Conservation (phyloP, 2,113 vertebrate species). For the Hippocampus mohnikei region DNA sequence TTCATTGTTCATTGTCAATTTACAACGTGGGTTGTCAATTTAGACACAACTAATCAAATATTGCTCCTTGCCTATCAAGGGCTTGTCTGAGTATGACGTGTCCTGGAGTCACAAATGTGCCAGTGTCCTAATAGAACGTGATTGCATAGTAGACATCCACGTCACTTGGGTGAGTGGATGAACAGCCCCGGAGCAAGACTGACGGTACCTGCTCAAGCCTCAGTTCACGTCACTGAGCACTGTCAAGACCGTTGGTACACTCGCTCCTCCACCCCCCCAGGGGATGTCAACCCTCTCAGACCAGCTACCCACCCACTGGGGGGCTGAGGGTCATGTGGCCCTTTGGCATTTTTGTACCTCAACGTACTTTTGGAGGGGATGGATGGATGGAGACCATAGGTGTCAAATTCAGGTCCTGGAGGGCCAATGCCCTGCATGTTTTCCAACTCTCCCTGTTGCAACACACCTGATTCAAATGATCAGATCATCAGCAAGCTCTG, state of each 20-base stretch:
- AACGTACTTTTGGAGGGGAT: constrained; percentile 24
- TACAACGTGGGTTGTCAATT: too few species aligned
- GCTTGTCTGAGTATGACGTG: not conserved
- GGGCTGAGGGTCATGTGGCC: constrained; percentile 14
- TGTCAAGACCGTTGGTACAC: constrained; percentile 35
- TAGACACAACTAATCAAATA: too few species aligned
- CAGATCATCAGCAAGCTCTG: too few species aligned
- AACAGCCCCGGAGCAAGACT: constrained; percentile 35
- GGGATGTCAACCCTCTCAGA: constrained; percentile 38
- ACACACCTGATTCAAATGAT: too few species aligned
- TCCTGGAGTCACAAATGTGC: constrained; percentile 16
- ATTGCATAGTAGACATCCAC: constrained; percentile 7
- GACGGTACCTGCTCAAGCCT: constrained; percentile 59
- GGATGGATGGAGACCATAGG: constrained; percentile 17
- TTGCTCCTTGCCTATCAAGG: too few species aligned
- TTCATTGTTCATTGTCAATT: too few species aligned
- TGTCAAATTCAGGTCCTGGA: too few species aligned
- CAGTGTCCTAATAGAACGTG: constrained; percentile 7
- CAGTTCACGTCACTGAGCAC: constrained; percentile 62
- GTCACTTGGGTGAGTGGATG: constrained; percentile 17
- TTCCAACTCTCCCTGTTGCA: too few species aligned
- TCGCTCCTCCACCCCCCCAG: constrained; percentile 14
- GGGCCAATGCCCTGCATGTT: too few species aligned
- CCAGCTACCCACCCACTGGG: constrained; percentile 25
- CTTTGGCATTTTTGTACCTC: constrained; percentile 22